Conservation (phyloP, 2,888 invertebrate genomes). For the Calameuta filiformis region DNA sequence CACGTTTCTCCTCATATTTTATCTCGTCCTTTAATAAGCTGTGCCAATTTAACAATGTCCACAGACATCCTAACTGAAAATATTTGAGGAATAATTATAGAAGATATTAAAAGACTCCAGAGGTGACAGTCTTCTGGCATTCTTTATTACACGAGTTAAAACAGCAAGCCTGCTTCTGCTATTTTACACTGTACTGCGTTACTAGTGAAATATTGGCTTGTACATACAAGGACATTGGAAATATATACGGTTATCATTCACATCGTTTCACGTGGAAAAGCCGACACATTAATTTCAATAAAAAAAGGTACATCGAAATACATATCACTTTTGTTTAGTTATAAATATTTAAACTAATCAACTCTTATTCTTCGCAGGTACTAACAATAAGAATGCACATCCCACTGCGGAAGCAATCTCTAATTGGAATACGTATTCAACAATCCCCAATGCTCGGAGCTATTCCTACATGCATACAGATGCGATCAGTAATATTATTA, state of each 20-base stretch:
- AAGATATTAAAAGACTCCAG: not conserved
- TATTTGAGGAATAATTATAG: not conserved
- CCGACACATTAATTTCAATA: not conserved
- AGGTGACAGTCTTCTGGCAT: not conserved
- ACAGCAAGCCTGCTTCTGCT: not conserved
- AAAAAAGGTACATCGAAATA: not conserved
- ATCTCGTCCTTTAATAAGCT: not conserved
- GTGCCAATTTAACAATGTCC: not conserved
- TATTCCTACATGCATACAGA: not conserved
- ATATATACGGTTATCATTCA: not conserved
- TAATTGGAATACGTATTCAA: not conserved
- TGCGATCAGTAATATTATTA: not conserved
- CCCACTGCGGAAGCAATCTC: not conserved
- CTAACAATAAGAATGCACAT: not conserved
- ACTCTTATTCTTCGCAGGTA: not conserved
- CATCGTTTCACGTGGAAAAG: not conserved
- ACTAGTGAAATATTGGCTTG: not conserved
- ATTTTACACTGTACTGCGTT: not conserved
- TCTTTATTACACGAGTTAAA: not conserved
- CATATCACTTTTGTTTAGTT: not conserved
- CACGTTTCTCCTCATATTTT: not conserved
- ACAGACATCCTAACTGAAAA: not conserved
- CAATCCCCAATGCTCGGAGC: not conserved
- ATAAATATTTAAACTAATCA: not conserved
- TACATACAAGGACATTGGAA: not conserved